Percentiles rank a stretch among this genome's conserved stretches.
Conservation (phyloP, 2,797 vertebrate genomes). For the Enteromius anoplus region DNA sequence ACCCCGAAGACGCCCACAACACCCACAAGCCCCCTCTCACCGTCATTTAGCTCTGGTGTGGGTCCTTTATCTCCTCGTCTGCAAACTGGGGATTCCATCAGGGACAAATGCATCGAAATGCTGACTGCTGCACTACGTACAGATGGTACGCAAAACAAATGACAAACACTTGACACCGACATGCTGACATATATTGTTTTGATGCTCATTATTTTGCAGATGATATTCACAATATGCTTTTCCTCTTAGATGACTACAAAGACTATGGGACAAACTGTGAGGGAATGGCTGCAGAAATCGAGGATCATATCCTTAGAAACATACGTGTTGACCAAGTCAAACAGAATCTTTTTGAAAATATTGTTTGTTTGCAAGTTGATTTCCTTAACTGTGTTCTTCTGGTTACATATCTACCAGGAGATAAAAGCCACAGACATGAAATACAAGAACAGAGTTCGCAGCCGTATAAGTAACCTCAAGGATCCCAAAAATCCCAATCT, state of each 20-base stretch:
- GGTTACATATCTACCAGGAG: slow-evolving; percentile 95
- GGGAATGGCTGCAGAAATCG: slow-evolving; percentile 92
- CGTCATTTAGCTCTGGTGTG: slow-evolving; percentile 74
- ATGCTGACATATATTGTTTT: background rate
- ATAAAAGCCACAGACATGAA: slow-evolving; percentile 94
- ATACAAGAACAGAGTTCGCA: slow-evolving; percentile 95
- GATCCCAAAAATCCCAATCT: slow-evolving; percentile 94
- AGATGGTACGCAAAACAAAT: slow-evolving; percentile 78
- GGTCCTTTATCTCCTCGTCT: slow-evolving; percentile 83
- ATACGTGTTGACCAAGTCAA: background rate
- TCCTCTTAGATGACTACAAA: slow-evolving; percentile 86
- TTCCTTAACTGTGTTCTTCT: slow-evolving; percentile 66
- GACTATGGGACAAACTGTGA: slow-evolving; percentile 90
- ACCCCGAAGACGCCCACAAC: slow-evolving; percentile 82
- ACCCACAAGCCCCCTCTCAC: slow-evolving; percentile 84
- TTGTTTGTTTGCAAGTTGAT: background rate
- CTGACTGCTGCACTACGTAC: slow-evolving; percentile 86
- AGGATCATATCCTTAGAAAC: slow-evolving; percentile 92
- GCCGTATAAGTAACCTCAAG: slow-evolving; percentile 97
- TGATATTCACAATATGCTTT: slow-evolving; percentile 17
- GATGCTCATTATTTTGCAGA: background rate
- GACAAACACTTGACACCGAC: background rate
- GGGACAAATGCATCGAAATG: slow-evolving; percentile 98
- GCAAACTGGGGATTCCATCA: slow-evolving; percentile 85
- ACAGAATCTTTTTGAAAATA: background rate